Percentiles rank a stretch among this genome's conserved stretches.
Conservation (phyloP, 2,797 vertebrate genomes). For the Pristis pectinata region DNA sequence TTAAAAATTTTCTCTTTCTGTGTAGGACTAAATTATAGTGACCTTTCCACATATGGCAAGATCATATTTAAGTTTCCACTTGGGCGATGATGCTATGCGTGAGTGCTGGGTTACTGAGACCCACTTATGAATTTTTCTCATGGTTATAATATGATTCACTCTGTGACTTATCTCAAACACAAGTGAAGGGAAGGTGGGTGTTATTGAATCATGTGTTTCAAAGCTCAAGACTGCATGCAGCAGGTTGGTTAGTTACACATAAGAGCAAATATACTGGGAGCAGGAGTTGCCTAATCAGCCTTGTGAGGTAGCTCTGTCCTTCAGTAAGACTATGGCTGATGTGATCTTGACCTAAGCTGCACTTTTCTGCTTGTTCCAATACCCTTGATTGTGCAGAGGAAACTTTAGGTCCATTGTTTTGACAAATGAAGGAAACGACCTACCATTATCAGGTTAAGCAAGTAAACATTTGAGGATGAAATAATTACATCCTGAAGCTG, state of each 20-base stretch:
- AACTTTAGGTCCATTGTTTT: neutral
- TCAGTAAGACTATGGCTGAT: too few relatives aligned
- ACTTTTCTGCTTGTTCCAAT: too few relatives aligned
- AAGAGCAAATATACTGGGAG: too few relatives aligned
- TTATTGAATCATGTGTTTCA: neutral
- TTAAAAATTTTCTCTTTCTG: neutral
- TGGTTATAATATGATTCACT: neutral
- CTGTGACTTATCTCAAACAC: neutral
- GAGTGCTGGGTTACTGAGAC: neutral
- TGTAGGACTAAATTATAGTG: neutral
- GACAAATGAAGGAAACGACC: neutral
- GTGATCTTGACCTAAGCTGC: too few relatives aligned
- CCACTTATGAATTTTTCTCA: neutral
- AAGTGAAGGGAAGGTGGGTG: neutral
- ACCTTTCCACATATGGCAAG: neutral
- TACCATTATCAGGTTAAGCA: neutral
- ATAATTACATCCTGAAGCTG: neutral
- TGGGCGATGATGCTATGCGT: neutral
- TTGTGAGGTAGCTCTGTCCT: too few relatives aligned
- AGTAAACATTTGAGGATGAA: neutral
- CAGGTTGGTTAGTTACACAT: neutral
- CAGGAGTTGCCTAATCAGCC: too few relatives aligned
- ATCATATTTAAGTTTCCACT: neutral
- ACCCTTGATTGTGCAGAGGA: neutral
- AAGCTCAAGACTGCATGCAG: neutral